Evolutionary conservation across 2,888 invertebrate genomes (phyloP), one percentile per base, ranked within the genome.

Genomic region (Luperina testacea): DNA sequence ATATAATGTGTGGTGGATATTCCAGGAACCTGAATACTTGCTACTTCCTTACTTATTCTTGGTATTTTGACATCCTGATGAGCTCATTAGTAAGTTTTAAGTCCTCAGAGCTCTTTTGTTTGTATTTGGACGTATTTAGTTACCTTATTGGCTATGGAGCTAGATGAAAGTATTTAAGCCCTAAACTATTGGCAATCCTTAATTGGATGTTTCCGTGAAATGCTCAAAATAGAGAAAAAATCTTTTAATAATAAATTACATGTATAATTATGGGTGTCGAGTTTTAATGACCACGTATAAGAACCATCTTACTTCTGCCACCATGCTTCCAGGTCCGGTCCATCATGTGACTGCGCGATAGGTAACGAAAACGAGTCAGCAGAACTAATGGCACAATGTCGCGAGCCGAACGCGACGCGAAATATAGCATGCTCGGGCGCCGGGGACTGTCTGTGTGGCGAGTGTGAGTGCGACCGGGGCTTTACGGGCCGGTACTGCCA

Each of bases 371-470:
- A 91, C 9, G 96, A 95, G 2, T 96, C 97, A 0, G 94, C 95
- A 24, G 93, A 93, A 8, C 88, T 96, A 20, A 90, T 92, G 83
- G 92, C 93, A 2, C 94, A 94, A 69, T 95, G 96, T 53, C 91
- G 96, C 1, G 95, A 94, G 64, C 93, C 96, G 0, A 95, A 97
- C 83, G 88, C 93, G 0, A 94, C 94, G 0, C 90, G 92, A 13
- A 80, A 88, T 61, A 93, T 96, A n/a, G 91, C 97, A 1, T 98
- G 98, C 91, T 98, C 98, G 0, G 98, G 98, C 78, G 97, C 97
- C 9, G 99, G 99, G 0, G 97, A 98, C 85, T 99, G 99, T 92
- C 95, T 97, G 68, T 99, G 98, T 91, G 98, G 98, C 57, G 95
- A 94, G 78, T 99, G 99, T 92, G 94, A 95, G 45, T 99, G 99